Base-by-base conservation (phyloP, 1,140 invertebrate species). In the Zeugodacus cucurbitae region DNA sequence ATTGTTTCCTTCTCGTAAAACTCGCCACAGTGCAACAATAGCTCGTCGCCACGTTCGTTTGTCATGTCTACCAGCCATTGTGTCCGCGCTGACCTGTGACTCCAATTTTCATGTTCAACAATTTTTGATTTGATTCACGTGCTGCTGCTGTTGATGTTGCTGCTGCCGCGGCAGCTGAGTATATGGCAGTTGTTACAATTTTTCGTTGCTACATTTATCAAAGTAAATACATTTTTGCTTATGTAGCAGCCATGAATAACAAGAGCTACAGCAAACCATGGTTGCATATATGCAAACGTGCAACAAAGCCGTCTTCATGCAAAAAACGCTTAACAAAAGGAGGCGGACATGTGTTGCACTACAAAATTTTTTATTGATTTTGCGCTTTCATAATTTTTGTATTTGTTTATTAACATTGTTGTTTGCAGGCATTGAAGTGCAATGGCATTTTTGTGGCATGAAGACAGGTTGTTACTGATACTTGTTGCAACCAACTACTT, bases 61-160 rank as follows among this genome's bases (percentile, higher is more conserved):
- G 74, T 82, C 74, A 82, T 82, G 41, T 29, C 74, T 5, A 26
- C 32, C 64, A 32, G 20, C 2, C 41, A 48, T 44, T 82, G 37
- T 82, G 74, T 54, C 74, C 74, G 11, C 22, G 48, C 6, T 54
- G 41, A 82, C 74, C 74, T 82, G 74, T 82, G 74, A 82, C 74
- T 54, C 74, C 74, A 82, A 82, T 82, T 82, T 82, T 82, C 41
- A 82, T 82, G 74, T 82, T 54, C 22, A 82, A 82, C 74, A 82
- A 54, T 82, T 82, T 82, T 22, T 82, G 41, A 82, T 54, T 82
- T 82, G 41, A 82, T 82, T 82, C 74, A 82, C 74, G 74, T 54
- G 74, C 74, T 82, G 64, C 64, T 78, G 44, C 10, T 29, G n/a
- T 54, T 1, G 74, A n/a, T 8, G 8, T 7, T 41, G 32, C 41